Evolutionary conservation across 1,140 invertebrate species (phyloP).

Genomic region (Habropoda laboriosa): DNA sequence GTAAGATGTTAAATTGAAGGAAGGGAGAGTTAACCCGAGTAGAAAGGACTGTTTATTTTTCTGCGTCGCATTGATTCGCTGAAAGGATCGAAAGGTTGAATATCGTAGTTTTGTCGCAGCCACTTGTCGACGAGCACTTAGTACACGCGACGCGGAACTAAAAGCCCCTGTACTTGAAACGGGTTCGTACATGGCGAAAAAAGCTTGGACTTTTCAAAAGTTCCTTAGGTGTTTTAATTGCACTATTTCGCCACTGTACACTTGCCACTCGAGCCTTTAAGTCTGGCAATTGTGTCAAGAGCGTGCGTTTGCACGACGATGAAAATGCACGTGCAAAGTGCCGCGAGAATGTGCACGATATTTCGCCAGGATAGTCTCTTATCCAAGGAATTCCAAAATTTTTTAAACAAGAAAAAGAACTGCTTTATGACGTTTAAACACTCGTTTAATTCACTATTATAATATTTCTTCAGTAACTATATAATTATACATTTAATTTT

Average conservation of each 20-base stretch:
- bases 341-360: not conserved
- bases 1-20: not conserved
- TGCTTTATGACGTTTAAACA: too few species aligned
- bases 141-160: not conserved
- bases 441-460: too few species aligned
- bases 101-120: constrained; percentile 4
- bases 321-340: not conserved
- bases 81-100: constrained; percentile 4
- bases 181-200: not conserved
- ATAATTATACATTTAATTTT: too few species aligned
- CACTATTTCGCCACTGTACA: constrained; percentile 24
- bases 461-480: too few species aligned
- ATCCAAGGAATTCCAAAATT: too few species aligned
- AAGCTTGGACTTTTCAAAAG: constrained; percentile 24
- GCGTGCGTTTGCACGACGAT: constrained; percentile 8
- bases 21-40: not conserved
- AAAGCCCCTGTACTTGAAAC: not conserved
- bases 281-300: constrained; percentile 42
- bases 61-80: too few species aligned
- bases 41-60: not conserved
- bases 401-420: too few species aligned
- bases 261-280: constrained; percentile 9
- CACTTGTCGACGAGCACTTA: not conserved
- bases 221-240: constrained; percentile 37
- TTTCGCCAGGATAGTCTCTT: not conserved